Evolutionary conservation across 2,888 invertebrate genomes (phyloP).

Genomic region (Drosophila siamana): DNA sequence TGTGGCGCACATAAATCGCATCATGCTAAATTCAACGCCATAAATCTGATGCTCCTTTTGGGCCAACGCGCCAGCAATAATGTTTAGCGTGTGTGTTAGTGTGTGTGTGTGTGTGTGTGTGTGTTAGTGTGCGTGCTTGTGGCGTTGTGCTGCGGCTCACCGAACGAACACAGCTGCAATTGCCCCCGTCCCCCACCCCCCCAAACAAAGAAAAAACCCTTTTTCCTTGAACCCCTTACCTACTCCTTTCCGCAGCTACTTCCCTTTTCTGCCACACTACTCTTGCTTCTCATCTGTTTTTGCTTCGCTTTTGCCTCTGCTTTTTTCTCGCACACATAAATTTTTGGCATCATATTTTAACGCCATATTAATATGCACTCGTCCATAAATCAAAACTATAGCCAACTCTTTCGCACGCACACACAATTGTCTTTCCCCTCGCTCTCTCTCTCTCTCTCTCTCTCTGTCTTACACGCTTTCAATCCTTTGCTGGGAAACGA

Average conservation of each 20-base stretch:
- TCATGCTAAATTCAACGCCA: conserved; percentile 59
- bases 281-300: neutral
- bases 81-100: conserved; percentile 53
- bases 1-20: conserved; percentile 58
- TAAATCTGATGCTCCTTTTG: conserved; percentile 67
- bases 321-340: conserved; percentile 70
- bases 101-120: conserved; percentile 15
- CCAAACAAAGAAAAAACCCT: neutral
- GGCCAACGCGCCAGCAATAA: conserved; percentile 57
- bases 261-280: neutral
- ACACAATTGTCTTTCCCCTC: conserved; percentile 8
- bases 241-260: neutral
- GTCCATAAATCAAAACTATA: conserved; percentile 65
- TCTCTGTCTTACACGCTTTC: too few species aligned
- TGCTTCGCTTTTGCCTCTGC: conserved; percentile 37
- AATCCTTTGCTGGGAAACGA: conserved; percentile 9
- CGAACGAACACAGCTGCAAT: conserved; percentile 48
- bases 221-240: neutral
- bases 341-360: conserved; percentile 79
- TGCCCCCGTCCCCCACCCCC: conserved; percentile 20
- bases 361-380: conserved; percentile 81
- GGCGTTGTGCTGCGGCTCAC: conserved; percentile 55
- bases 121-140: conserved; percentile 20
- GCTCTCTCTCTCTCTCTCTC: too few species aligned
- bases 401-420: conserved; percentile 11